These are phyloP conservation scores for Lasiommata megera DNA, from an alignment of 2,888 invertebrate species.

Conservation along the genomic window DNA sequence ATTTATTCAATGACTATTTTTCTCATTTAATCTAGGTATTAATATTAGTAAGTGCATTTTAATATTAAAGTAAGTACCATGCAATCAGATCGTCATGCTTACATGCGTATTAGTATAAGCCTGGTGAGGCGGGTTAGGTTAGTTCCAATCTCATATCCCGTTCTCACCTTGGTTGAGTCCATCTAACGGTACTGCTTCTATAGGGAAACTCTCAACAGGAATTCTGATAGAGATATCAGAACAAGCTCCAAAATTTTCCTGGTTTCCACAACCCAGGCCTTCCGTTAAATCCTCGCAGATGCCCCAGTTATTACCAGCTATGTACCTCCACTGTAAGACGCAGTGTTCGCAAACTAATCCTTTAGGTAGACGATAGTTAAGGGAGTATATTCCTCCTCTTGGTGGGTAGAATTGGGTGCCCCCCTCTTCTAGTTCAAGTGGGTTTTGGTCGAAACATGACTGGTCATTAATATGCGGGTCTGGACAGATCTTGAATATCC, in stretches of 20 bases:
- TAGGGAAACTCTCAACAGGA: conserved; percentile 31
- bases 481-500: conserved; percentile 90
- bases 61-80: neutral
- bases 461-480: conserved; percentile 85
- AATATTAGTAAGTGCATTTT: neutral
- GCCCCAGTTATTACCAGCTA: conserved; percentile 93
- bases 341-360: conserved; percentile 88
- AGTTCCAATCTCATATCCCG: neutral
- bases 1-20: neutral
- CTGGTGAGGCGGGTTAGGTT: neutral
- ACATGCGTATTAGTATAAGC: neutral
- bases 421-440: conserved; percentile 80
- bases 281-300: conserved; percentile 84
- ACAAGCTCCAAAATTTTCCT: conserved; percentile 92
- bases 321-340: conserved; percentile 92
- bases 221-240: conserved; percentile 85
- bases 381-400: conserved; percentile 85
- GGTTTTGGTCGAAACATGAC: conserved; percentile 86
- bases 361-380: conserved; percentile 81
- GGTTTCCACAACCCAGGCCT: conserved; percentile 91
- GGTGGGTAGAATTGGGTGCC: conserved; percentile 85
- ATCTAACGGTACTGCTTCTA: conserved; percentile 21
- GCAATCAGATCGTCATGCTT: conserved; percentile 3
- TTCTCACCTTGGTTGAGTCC: conserved; percentile 23
- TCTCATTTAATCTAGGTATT: neutral